Percentiles rank a stretch among this genome's conserved stretches.
These are phyloP conservation scores for rat (Rattus norvegicus) DNA, from an alignment of 2,113 vertebrate genomes.

Conservation along the genomic window GRCr8 NC_086020.1:73891501-73892000, in stretches of 20 bases:
- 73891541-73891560: neutral
- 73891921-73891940: neutral
- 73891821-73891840: neutral
- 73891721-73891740: neutral
- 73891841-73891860: neutral
- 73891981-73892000: neutral
- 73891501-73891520: no score
- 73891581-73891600: neutral
- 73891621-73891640: neutral
- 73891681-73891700: neutral
- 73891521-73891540: neutral
- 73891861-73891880: neutral
- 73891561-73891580: neutral
- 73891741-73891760: neutral
- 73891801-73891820: neutral
- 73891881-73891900: neutral
- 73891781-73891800: neutral
- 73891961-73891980: rapidly evolving
- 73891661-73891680: neutral
- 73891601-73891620: neutral
- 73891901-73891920: neutral
- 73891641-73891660: neutral
- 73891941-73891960: neutral
- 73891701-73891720: neutral
- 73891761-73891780: neutral